Evolutionary conservation across 2,113 vertebrate species (phyloP).

Genomic region (Ovibos moschatus): DNA sequence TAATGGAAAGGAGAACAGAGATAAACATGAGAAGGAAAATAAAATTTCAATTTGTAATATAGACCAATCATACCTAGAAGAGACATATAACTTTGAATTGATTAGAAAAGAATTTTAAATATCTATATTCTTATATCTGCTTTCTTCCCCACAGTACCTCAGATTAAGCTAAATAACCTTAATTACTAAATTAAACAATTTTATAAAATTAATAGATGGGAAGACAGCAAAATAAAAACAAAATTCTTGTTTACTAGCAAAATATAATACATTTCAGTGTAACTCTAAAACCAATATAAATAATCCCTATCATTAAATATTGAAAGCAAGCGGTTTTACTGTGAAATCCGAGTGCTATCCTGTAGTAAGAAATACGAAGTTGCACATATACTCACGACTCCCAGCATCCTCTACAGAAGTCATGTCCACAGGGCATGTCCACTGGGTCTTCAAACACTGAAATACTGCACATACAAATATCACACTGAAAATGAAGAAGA

Average conservation of each 20-base stretch:
- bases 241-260: conserved; percentile 20
- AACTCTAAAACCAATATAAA: conserved; percentile 17
- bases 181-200: not conserved
- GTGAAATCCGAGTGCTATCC: not conserved
- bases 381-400: conserved; percentile 90
- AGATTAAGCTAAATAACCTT: not conserved
- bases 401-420: conserved; percentile 98
- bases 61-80: not conserved
- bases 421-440: conserved; percentile 96
- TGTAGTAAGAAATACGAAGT: conserved; percentile 24
- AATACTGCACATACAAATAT: conserved; percentile 97
- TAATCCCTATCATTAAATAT: not conserved
- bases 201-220: not conserved
- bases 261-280: conserved; percentile 10
- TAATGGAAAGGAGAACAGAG: not conserved
- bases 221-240: conserved; percentile 40
- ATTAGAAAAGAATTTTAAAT: conserved; percentile 24
- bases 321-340: conserved; percentile 14
- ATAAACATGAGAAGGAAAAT: conserved; percentile 25
- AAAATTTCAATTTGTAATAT: not conserved
- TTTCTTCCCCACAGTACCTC: not conserved
- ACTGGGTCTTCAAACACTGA: conserved; percentile 97
- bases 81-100: not conserved
- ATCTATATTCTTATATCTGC: not conserved
- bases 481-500: conserved; percentile 86